Conservation (phyloP, 1,140 invertebrate species). For the Magallana gigas region DNA sequence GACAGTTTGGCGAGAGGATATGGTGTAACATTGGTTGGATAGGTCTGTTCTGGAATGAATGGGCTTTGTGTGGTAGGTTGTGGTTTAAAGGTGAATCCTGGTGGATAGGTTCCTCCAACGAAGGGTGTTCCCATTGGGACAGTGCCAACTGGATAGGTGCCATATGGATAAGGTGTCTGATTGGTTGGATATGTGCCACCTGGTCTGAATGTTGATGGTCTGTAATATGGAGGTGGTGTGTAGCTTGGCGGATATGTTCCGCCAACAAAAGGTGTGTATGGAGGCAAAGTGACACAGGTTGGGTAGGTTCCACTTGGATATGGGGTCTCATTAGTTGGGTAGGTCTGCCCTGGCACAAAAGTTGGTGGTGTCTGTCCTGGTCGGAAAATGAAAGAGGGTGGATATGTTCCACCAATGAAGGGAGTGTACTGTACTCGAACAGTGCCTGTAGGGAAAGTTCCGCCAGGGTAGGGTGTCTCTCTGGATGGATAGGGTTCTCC, state of each 20-base stretch:
- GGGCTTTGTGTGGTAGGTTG: conserved; percentile 13
- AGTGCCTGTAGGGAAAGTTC: conserved; percentile 37
- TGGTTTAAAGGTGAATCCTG: conserved; percentile 38
- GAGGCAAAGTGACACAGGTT: conserved; percentile 29
- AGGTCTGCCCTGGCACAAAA: conserved; percentile 31
- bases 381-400: conserved; percentile 25
- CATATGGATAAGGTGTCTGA: conserved; percentile 37
- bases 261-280: conserved; percentile 28
- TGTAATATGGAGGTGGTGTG: conserved; percentile 41
- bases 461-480: conserved; percentile 30
- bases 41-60: conserved; percentile 45
- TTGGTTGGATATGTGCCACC: conserved; percentile 46
- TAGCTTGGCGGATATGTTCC: conserved; percentile 49
- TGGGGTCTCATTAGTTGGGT: conserved; percentile 38
- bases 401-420: conserved; percentile 38
- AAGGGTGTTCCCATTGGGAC: conserved; percentile 41
- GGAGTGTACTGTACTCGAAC: conserved; percentile 26
- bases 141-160: conserved; percentile 30
- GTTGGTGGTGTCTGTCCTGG: conserved; percentile 18
- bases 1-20: conserved; percentile 27
- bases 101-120: conserved; percentile 30
- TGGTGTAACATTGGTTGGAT: conserved; percentile 41
- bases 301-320: conserved; percentile 37
- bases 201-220: conserved; percentile 33
- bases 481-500: conserved; percentile 4